These are phyloP conservation scores for Lathamus discolor DNA, from an alignment of 2,113 vertebrate genomes.

Conservation along the genomic window DNA sequence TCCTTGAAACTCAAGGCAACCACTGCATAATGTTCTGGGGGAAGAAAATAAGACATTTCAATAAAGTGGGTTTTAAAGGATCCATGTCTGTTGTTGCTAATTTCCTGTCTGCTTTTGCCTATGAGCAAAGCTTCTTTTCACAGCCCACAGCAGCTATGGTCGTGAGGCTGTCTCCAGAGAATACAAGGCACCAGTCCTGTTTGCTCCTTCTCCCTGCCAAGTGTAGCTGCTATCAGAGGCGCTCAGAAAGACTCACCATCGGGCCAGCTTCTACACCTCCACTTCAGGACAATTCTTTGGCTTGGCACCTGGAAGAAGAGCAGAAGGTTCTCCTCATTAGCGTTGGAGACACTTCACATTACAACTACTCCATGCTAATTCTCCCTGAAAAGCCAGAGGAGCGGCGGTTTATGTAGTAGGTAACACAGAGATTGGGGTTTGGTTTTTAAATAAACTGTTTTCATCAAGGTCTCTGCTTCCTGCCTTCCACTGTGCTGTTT, in stretches of 20 bases:
- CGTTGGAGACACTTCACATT: neutral
- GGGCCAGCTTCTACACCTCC: conserved; percentile 71
- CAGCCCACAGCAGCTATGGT: neutral
- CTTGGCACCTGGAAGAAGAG: conserved; percentile 52
- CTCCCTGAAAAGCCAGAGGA: neutral
- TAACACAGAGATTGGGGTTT: fast-evolving
- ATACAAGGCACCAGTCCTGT: fast-evolving
- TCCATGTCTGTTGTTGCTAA: neutral
- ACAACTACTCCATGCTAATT: fast-evolving
- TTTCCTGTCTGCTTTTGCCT: neutral
- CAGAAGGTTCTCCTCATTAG: neutral
- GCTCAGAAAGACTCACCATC: conserved; percentile 53
- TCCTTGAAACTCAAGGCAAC: conserved; percentile 69
- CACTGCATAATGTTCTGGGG: conserved; percentile 69
- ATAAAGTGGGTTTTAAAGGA: neutral
- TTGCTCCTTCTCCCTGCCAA: neutral
- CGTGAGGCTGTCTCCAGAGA: neutral
- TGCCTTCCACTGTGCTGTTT: neutral
- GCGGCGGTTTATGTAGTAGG: fast-evolving
- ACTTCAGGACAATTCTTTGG: conserved; percentile 72
- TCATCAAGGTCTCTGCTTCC: neutral
- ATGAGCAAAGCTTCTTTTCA: neutral
- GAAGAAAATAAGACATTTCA: neutral
- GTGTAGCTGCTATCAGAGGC: fast-evolving
- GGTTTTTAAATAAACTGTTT: neutral